Evolutionary conservation across 2,888 invertebrate genomes (phyloP).

Genomic region (Gryllus longicercus): DNA sequence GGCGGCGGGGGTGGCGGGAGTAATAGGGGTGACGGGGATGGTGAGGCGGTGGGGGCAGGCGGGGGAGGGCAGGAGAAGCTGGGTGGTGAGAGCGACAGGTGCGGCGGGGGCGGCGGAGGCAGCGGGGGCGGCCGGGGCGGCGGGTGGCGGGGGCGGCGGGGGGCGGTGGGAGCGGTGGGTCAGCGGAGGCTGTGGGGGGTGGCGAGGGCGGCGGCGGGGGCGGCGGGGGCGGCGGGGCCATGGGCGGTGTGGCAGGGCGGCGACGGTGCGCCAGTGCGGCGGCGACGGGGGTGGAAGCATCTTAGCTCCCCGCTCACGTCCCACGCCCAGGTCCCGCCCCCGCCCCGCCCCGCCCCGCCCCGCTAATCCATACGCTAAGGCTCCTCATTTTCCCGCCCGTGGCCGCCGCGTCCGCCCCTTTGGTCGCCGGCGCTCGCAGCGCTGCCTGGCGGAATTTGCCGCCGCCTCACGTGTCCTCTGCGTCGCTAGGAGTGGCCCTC

Average conservation of each 20-base stretch:
- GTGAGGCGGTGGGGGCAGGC: too few species aligned
- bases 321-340: neutral
- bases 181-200: too few species aligned
- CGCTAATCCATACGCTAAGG: constrained; percentile 17
- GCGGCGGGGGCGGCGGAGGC: too few species aligned
- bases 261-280: neutral
- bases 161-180: too few species aligned
- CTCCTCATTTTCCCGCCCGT: neutral
- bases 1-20: too few species aligned
- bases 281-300: neutral
- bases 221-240: too few species aligned
- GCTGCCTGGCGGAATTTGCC: neutral
- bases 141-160: too few species aligned
- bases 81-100: too few species aligned
- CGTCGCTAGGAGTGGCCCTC: neutral
- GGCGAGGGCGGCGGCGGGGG: too few species aligned
- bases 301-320: constrained; percentile 10
- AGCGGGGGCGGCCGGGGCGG: too few species aligned
- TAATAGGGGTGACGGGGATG: too few species aligned
- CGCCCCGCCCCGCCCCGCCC: neutral
- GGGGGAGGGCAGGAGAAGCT: too few species aligned
- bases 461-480: neutral
- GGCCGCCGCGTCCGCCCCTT: neutral
- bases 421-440: neutral
- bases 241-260: neutral